Base-by-base conservation (phyloP, 2,888 invertebrate genomes). In the Anticlea derivata region DNA sequence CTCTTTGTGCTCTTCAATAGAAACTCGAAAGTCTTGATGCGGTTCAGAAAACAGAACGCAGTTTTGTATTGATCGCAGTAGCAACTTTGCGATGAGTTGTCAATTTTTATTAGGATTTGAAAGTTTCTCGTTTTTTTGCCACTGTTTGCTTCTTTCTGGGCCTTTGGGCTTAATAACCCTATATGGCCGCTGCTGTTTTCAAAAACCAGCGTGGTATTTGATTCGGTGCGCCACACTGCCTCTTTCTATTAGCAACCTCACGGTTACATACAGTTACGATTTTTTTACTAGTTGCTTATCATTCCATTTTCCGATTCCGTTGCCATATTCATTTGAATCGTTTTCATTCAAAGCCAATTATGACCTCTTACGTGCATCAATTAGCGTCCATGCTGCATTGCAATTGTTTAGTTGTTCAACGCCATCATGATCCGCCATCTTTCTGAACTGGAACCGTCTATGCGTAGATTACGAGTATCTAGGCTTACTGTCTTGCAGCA, bases 361-460 rank as follows among this genome's bases (percentile, higher is more conserved):
- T 72, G 66, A 64, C 63, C 52, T 72, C 68, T 65, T 75, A 68
- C 72, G 66, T 63, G 58, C 55, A 62, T 54, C 63, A 70, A 70
- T 75, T 73, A 74, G 55, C 68, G 68, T 60, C 52, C 61, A 63
- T 40, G 41, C 43, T 50, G 54, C 51, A 33, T 49, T 40, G 55
- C 57, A 49, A 55, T 51, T 45, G 55, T 38, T 53, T 50, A 53
- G 40, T 45, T 55, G 46, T 45, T 48, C 23, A 10, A 44, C 43
- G 20, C 31, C 12, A 7, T 33, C 37, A 46, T 38, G 33, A 30
- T 46, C 29, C 46, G 26, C 22, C 30, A 24, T 27, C 17, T 51
- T n/a, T 30, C 12, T 12, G 40, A 44, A 52, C 51, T 50, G 52
- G 54, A 52, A 52, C 29, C 43, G 49, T 46, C 46, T 43, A 38